A percentile compares a stretch with the other conserved stretches of the same genome.
These are phyloP conservation scores for Cheiracanthium punctorium DNA, from an alignment of 2,888 invertebrate species.

Conservation along the genomic window DNA sequence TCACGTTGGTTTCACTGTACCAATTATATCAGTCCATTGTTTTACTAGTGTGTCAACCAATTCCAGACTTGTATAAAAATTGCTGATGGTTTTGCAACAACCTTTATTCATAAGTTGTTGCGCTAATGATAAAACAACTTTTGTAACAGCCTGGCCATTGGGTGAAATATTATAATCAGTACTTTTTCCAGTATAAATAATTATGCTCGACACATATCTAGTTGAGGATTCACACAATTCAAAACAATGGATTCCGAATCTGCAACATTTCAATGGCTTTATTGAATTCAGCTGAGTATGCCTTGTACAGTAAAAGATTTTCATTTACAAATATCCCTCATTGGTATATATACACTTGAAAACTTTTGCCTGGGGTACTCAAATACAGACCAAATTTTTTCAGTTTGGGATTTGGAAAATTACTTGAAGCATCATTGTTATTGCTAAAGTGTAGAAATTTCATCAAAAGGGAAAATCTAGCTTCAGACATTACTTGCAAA, in stretches of 20 bases:
- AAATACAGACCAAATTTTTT: constrained; percentile 33
- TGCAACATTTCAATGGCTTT: neutral
- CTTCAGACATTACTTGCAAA: constrained; percentile 15
- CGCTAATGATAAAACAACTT: neutral
- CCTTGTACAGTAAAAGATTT: neutral
- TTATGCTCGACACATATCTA: neutral
- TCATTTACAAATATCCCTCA: neutral
- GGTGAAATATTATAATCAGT: neutral
- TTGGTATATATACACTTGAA: neutral
- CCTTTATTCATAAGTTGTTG: neutral
- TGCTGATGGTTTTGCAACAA: neutral
- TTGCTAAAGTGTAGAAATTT: constrained; percentile 36
- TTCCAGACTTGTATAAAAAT: neutral
- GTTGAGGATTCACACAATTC: neutral
- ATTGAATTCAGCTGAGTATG: neutral
- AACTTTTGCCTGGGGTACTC: constrained; percentile 9
- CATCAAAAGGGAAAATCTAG: constrained; percentile 11
- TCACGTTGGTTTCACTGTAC: neutral
- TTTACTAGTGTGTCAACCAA: neutral
- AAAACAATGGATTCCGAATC: neutral
- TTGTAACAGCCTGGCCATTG: neutral
- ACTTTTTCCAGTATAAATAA: neutral
- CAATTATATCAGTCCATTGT: neutral
- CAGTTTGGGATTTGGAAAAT: neutral
- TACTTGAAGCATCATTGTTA: neutral